A percentile compares a stretch with the other conserved stretches of the same genome.
Evolutionary conservation across 2,888 invertebrate genomes (phyloP).

Genomic region (Zelleria hepariella): DNA sequence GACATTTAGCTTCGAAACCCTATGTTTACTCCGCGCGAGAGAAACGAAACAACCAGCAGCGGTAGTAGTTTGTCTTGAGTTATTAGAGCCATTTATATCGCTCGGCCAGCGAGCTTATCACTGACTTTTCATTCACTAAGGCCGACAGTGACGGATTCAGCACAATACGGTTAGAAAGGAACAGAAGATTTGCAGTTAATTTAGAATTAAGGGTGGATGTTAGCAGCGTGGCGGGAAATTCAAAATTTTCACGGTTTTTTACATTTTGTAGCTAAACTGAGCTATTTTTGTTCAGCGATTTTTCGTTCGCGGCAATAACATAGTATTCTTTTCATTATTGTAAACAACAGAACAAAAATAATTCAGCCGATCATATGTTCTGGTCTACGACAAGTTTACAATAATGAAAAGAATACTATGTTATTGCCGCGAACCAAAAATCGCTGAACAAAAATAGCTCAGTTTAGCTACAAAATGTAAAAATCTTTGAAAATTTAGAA

Average conservation of each 20-base stretch:
- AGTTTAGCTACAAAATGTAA: too few species aligned
- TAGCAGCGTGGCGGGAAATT: background rate
- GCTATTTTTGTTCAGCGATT: too few species aligned
- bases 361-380: too few species aligned
- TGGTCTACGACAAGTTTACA: too few species aligned
- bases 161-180: background rate
- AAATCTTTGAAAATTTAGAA: too few species aligned
- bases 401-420: too few species aligned
- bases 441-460: too few species aligned
- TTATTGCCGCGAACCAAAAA: too few species aligned
- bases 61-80: background rate
- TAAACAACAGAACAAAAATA: too few species aligned
- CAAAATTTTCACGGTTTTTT: constrained; percentile 6
- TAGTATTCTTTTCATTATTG: too few species aligned
- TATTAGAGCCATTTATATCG: background rate
- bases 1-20: background rate
- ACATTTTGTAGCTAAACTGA: too few species aligned
- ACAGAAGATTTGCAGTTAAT: background rate
- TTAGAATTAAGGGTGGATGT: background rate
- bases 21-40: background rate
- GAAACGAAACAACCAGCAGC: background rate
- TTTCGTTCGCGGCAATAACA: too few species aligned
- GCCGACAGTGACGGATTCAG: background rate
- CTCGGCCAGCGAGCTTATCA: background rate
- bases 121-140: background rate